Evolutionary conservation across 2,888 invertebrate species (phyloP), one percentile per base, ranked within the genome.

Genomic region (Linnaemya vulpina): DNA sequence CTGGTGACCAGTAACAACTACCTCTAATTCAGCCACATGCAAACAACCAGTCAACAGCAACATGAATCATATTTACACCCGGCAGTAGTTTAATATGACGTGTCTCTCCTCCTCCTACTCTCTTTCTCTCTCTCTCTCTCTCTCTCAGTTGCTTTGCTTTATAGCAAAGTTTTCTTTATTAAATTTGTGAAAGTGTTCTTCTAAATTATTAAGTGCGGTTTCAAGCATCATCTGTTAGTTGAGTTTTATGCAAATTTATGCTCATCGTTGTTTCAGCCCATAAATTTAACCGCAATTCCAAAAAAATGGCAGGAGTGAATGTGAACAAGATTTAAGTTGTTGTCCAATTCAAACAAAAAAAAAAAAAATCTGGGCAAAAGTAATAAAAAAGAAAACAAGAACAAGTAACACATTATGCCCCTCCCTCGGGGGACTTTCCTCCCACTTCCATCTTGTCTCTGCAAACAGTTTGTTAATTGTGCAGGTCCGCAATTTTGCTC

Each of bases 211-310:
- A 62, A 40, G 40, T 43, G 35, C 10, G 35, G 10, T 20, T 62
- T 20, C 40, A 20, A 17, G 38, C 40, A 62, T 3, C 62, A 62
- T 40, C 62, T 62, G 62, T 20, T 38, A 22, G 15, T 40, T 40
- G 40, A 20, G 11, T 40, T 62, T 8, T 7, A 62, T 62, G 5
- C 20, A 40, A 40, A 40, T 62, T 17, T 62, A 17, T 62, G 62
- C 20, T 62, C 4, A 20, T 62, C 22, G 13, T 22, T 20, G 40
- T 40, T 40, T 38, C 22, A 40, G 62, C 11, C 40, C 62, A 62
- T 40, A 62, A 62, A 62, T 40, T 62, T 40, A 40, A 62, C 62
- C 62, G 40, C 62, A 62, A 62, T 10, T 20, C n/a, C 4, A 38
- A 22, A 15, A 5, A 15, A 5, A 20, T 13, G 40, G 8, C 62